phyloP scores from a whole-genome alignment of 2,797 vertebrate genomes.

The Taenioides sp. region DNA sequence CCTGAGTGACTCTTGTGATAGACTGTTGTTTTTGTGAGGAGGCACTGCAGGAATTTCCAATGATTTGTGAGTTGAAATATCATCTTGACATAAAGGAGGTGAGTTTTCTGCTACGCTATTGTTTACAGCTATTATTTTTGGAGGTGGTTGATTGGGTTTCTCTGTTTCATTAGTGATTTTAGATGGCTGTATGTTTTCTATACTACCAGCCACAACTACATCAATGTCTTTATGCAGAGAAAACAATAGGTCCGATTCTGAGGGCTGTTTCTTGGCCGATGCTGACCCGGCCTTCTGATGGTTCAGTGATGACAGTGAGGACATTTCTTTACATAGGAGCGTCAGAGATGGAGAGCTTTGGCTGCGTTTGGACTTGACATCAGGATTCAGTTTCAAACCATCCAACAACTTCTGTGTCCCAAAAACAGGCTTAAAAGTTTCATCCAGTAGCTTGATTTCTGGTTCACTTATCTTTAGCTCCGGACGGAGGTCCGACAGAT shows the following conservation, averaged over 20 bases:
- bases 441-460: constrained; percentile 76
- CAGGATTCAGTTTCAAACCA: constrained; percentile 55
- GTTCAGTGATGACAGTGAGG: constrained; percentile 38
- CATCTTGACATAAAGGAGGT: constrained; percentile 15
- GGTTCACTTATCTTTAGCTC: constrained; percentile 89
- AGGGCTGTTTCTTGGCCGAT: constrained; percentile 58
- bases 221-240: constrained; percentile 52
- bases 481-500: constrained; percentile 83
- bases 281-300: constrained; percentile 45
- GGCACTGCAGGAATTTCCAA: constrained; percentile 20
- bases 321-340: constrained; percentile 64
- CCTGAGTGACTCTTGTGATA: constrained; percentile 32
- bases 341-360: constrained; percentile 77
- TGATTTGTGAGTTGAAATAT: constrained; percentile 20
- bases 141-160: constrained; percentile 31
- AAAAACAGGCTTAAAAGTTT: constrained; percentile 61
- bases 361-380: constrained; percentile 69
- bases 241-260: constrained; percentile 66
- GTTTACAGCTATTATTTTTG: constrained; percentile 40
- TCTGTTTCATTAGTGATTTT: constrained; percentile 36
- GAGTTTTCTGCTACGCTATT: constrained; percentile 39
- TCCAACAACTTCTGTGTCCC: constrained; percentile 44
- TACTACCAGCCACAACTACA: constrained; percentile 21
- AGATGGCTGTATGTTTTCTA: constrained; percentile 27
- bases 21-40: constrained; percentile 25